Base-by-base conservation (phyloP, 2,113 vertebrate species). In the Peromyscus polionotus region DNA sequence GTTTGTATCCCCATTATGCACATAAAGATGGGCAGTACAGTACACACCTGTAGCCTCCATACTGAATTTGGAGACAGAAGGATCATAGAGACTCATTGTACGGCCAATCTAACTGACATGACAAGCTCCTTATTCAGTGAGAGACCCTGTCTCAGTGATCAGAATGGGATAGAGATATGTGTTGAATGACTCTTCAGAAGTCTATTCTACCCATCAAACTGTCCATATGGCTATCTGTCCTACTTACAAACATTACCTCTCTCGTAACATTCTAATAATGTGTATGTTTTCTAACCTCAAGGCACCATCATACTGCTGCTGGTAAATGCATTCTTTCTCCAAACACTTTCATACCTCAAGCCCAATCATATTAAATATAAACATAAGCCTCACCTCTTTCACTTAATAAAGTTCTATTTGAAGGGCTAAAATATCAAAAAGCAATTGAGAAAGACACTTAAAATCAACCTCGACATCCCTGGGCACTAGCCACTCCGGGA, bases 1-100 rank as follows among this genome's bases (percentile, higher is more conserved):
- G 45, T 31, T 14, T 51, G 14, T 48, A 8, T 33, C 28, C 0
- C 7, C 7, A 8, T 31, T 31, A 51, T 19, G 14, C 48, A 54
- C 17, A 31, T 33, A 26, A 14, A 14, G 22, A 0, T 84, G 57
- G n/a, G 11, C 11, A 26, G 20, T 1, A 26, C 12, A 26, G 1
- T 2, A 61, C 6, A 12, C 5, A 28, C 3, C 22, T 61, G 0
- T 39, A 39, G 4, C 33, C 33, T 59, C 12, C 0, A 28, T 59
- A 22, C 33, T 61, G 10, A 54, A 59, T 1, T 13, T 26, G 6
- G 36, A 83, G 12, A 26, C 19, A 80, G 48, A 33, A 9, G 8
- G 8, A 48, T 36, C 20, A 26, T 39, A 6, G 22, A 61, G 57
- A 6, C 36, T 84, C 4, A 4, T 61, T 61, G 11, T 61, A 3